Conservation (phyloP, 2,888 invertebrate species). For the Xylocampa areola region DNA sequence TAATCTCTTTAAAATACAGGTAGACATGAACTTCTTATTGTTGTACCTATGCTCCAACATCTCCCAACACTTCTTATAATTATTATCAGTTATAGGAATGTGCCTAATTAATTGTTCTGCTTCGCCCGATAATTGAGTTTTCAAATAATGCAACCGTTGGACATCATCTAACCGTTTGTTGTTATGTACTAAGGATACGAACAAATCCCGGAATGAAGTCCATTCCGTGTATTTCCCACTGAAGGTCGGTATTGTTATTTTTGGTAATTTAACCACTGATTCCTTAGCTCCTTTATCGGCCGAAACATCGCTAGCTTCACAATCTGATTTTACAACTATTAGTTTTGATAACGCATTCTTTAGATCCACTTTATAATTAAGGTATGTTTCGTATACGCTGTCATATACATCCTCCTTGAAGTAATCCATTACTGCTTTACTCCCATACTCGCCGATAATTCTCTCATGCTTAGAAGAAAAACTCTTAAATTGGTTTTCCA, state of each 20-base stretch:
- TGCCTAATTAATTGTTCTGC: not conserved
- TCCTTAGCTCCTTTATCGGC: too few relatives aligned
- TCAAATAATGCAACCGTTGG: conserved; percentile 4
- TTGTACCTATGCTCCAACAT: not conserved
- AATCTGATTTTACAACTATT: not conserved
- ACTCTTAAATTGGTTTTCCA: conserved; percentile 1
- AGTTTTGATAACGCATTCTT: conserved; percentile 3
- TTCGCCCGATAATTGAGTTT: not conserved
- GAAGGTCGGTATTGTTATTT: conserved; percentile 1
- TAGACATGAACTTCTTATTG: conserved; percentile 5
- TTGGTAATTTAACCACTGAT: conserved; percentile 8
- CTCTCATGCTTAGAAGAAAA: conserved; percentile 3
- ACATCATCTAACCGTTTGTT: not conserved
- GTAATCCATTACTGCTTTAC: not conserved
- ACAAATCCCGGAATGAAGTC: conserved; percentile 1
- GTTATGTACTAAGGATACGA: not conserved
- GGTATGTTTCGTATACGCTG: conserved; percentile 1
- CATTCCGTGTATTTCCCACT: conserved; percentile 10
- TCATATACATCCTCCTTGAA: conserved; percentile 10
- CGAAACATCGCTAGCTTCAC: conserved; percentile 4
- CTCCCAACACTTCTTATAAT: conserved; percentile 4
- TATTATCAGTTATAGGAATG: conserved; percentile 1
- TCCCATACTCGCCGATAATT: conserved; percentile 5
- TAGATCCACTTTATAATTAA: conserved; percentile 3
- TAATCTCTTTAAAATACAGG: conserved; percentile 4